Evolutionary conservation across 2,797 vertebrate species (phyloP).

Genomic region (Chaenodraco wilsoni): DNA sequence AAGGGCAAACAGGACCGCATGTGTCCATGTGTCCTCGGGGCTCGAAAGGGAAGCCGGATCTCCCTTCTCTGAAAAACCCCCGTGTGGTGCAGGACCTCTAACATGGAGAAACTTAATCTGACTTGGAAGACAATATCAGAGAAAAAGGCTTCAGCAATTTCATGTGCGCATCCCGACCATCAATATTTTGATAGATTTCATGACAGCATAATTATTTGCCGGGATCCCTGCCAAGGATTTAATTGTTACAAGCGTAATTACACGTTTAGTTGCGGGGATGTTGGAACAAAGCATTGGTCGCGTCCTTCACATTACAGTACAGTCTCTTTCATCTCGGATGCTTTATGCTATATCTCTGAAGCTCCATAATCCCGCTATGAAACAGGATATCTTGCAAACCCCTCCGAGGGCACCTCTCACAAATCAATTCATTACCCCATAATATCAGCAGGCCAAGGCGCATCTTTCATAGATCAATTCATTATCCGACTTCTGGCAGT

Average conservation of each 20-base stretch:
- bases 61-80: constrained; percentile 68
- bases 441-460: constrained; percentile 69
- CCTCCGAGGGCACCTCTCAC: constrained; percentile 68
- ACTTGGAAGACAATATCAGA: constrained; percentile 67
- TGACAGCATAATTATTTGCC: constrained; percentile 81
- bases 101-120: constrained; percentile 75
- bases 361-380: constrained; percentile 73
- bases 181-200: constrained; percentile 86
- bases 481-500: constrained; percentile 74
- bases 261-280: constrained; percentile 74
- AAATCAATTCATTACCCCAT: constrained; percentile 82
- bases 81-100: constrained; percentile 60
- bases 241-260: constrained; percentile 86
- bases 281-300: constrained; percentile 69
- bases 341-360: constrained; percentile 54
- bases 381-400: constrained; percentile 73
- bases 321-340: constrained; percentile 69
- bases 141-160: constrained; percentile 60
- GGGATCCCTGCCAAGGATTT: constrained; percentile 77
- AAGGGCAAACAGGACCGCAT: constrained; percentile 68
- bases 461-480: constrained; percentile 82
- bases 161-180: constrained; percentile 64
- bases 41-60: constrained; percentile 67
- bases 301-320: constrained; percentile 73
- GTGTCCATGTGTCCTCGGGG: constrained; percentile 69